Base-by-base conservation (phyloP, 2,113 vertebrate genomes). In the Siphamia tubifer region DNA sequence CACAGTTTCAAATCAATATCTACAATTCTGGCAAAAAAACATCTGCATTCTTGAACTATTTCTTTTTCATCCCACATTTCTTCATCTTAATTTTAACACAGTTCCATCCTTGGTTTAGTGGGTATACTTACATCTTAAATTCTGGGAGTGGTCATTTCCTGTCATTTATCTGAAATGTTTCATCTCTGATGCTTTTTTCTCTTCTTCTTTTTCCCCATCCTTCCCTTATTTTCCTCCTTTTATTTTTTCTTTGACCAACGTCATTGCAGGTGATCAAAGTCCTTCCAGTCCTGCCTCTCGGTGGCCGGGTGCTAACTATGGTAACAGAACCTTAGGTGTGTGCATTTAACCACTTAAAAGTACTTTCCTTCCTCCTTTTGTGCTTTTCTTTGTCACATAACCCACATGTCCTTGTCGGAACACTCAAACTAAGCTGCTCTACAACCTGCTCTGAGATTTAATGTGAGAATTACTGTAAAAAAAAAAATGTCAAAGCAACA, bases 261-360 rank as follows among this genome's bases (percentile, higher is more conserved):
- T 83, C 83, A 40, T 84, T 90, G 15, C 92, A 93, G 93, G 90
- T 89, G 92, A 94, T 90, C 92, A 93, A 87, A 92, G 90, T 58
- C 93, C 91, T 47, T 87, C 91, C 85, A 92, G 93, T 89, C 88
- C 93, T 84, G 64, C 57, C 77, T 89, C 90, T 89, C 83, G 91
- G 81, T 94, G 92, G 93, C 88, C 93, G 17, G 90, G 87, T 90
- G 91, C 89, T 88, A 91, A 89, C 84, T 89, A 91, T 91, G 93
- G 92, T 91, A 92, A 92, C 84, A 79, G 81, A 90, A 87, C 87
- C 8, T 86, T 89, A 93, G 84, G 84, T 87, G 81, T 92, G 90
- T 90, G 87, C 65, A 82, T 89, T 87, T 76, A 79, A 74, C 57
- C 83, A 43, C 67, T 80, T 81, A 47, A 43, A 19, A 66, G 34